A percentile compares a stretch with the other conserved stretches of the same genome.
Conservation (phyloP, 2,113 vertebrate genomes). For the Rana temporaria region DNA sequence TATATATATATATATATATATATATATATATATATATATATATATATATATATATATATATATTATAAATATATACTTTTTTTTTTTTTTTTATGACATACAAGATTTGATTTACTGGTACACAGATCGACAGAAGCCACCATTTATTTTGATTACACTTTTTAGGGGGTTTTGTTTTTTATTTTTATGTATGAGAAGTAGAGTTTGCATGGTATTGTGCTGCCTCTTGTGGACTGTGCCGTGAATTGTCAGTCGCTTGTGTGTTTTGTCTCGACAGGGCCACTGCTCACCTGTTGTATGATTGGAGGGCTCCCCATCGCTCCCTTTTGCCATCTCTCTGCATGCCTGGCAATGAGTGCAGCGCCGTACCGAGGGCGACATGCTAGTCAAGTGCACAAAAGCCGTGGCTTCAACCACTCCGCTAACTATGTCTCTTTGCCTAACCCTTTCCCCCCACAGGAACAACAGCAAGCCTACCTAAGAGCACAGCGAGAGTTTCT, state of each 20-base stretch:
- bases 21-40: too few relatives aligned
- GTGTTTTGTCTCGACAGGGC: slow-evolving; percentile 14
- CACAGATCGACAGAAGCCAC: too few relatives aligned
- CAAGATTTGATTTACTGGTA: too few relatives aligned
- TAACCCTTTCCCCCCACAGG: slow-evolving; percentile 53
- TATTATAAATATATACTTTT: too few relatives aligned
- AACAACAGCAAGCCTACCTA: slow-evolving; percentile 56
- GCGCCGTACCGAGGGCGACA: slow-evolving; percentile 22
- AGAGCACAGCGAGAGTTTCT: slow-evolving; percentile 76
- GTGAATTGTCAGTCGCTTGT: neutral
- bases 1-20: too few relatives aligned
- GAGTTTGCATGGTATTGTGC: neutral
- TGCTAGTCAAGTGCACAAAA: neutral
- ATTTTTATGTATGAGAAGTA: too few relatives aligned
- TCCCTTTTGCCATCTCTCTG: neutral
- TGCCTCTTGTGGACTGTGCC: neutral
- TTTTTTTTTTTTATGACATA: too few relatives aligned
- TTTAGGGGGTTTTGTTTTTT: too few relatives aligned
- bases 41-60: too few relatives aligned
- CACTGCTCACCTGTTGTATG: neutral
- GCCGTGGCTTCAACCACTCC: accelerated
- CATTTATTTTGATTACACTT: too few relatives aligned
- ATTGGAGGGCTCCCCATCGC: neutral
- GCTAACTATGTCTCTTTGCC: slow-evolving; percentile 25
- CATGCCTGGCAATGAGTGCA: slow-evolving; percentile 51